Percentiles rank a stretch among this genome's conserved stretches.
phyloP scores from a whole-genome alignment of 2,113 vertebrate genomes.

The Tringa solitaria region DNA sequence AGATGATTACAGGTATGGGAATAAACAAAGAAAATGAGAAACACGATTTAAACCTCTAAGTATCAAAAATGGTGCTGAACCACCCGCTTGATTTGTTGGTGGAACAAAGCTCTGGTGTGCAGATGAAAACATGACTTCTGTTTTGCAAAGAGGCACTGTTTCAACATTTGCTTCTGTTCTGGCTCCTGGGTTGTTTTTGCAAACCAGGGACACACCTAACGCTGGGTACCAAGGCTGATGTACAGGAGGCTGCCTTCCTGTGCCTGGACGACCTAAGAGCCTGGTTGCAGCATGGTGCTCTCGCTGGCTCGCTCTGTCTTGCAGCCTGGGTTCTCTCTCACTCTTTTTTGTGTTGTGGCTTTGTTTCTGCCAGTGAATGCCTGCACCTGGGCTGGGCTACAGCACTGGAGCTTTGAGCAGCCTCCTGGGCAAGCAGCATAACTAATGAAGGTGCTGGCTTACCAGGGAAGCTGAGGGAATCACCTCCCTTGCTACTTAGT shows the following conservation, averaged over 20 bases:
- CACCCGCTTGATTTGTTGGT: not conserved
- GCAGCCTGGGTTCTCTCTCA: not conserved
- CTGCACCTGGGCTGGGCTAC: not conserved
- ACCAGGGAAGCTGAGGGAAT: not conserved
- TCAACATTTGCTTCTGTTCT: not conserved
- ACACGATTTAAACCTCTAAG: not conserved
- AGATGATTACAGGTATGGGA: not conserved
- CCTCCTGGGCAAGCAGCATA: not conserved
- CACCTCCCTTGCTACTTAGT: not conserved
- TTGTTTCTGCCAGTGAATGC: not conserved
- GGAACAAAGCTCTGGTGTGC: not conserved
- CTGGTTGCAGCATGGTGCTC: rapidly evolving
- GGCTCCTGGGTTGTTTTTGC: not conserved
- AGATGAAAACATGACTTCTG: not conserved
- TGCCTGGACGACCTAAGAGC: not conserved
- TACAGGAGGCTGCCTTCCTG: not conserved
- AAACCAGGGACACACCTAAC: not conserved
- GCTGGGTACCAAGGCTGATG: not conserved
- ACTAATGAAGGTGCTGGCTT: not conserved
- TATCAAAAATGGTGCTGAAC: not conserved
- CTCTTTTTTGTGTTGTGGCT: not conserved
- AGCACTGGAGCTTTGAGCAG: not conserved
- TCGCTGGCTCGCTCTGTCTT: not conserved
- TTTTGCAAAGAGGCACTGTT: not conserved
- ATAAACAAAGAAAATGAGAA: not conserved